These are phyloP conservation scores for Rhopalosiphum maidis DNA, from an alignment of 1,140 invertebrate genomes.

Conservation along the genomic window DNA sequence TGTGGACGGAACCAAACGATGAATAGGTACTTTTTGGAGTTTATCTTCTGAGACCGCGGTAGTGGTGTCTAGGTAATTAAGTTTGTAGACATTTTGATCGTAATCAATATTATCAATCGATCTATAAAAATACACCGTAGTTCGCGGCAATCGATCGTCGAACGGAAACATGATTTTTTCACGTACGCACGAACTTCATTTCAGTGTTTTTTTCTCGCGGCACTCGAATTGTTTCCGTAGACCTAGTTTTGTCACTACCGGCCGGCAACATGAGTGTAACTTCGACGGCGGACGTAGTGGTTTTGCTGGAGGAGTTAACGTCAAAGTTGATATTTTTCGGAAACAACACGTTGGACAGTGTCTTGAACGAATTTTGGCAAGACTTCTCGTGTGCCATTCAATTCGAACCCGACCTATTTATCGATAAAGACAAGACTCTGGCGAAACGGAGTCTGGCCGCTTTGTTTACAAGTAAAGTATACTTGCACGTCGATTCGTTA, in stretches of 20 bases:
- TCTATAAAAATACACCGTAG: neutral
- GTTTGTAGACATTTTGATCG: neutral
- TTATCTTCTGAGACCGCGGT: neutral
- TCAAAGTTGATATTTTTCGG: conserved; percentile 93
- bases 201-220: neutral
- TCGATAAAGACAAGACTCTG: conserved; percentile 92
- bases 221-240: neutral
- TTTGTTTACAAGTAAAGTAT: conserved; percentile 97
- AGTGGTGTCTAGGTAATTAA: neutral
- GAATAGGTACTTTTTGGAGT: neutral
- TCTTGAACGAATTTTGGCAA: conserved; percentile 98
- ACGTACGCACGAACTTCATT: neutral
- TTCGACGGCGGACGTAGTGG: conserved; percentile 84
- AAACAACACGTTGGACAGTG: conserved; percentile 84
- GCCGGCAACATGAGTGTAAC: conserved; percentile 28
- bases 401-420: conserved; percentile 87
- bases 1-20: neutral
- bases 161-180: neutral
- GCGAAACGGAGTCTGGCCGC: conserved; percentile 90
- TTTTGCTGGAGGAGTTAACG: conserved; percentile 92
- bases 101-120: neutral
- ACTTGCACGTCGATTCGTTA: conserved; percentile 96
- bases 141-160: neutral
- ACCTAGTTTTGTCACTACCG: neutral
- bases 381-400: conserved; percentile 97